Evolutionary conservation across 2,113 vertebrate species (phyloP).

Genomic region (Tragelaphus imberbis): DNA sequence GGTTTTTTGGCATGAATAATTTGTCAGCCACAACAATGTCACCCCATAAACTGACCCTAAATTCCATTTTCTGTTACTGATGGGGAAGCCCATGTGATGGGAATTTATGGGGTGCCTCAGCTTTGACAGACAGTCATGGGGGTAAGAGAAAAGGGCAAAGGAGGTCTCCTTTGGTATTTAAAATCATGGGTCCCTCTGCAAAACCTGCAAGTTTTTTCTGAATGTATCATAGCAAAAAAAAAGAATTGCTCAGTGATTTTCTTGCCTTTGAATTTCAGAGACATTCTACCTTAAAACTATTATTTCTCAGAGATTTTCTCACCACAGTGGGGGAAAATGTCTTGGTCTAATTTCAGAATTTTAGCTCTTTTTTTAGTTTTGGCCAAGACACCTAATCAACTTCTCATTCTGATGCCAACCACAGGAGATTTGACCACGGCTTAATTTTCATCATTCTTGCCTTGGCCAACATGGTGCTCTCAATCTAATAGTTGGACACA

Average conservation of each 20-base stretch:
- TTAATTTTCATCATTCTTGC: constrained; percentile 51
- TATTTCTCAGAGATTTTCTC: constrained; percentile 68
- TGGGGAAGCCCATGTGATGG: constrained; percentile 60
- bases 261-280: constrained; percentile 66
- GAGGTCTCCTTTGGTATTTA: constrained; percentile 45
- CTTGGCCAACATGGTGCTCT: constrained; percentile 5
- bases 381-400: constrained; percentile 56
- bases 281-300: constrained; percentile 63
- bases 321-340: constrained; percentile 41
- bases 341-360: neutral
- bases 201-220: constrained; percentile 63
- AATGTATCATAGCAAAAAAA: neutral
- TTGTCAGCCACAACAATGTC: constrained; percentile 56
- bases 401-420: constrained; percentile 58
- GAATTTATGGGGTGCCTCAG: constrained; percentile 68
- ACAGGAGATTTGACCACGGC: neutral
- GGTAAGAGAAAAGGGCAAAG: constrained; percentile 48
- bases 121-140: constrained; percentile 58
- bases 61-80: constrained; percentile 63
- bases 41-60: constrained; percentile 66
- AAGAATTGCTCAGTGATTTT: neutral
- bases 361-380: constrained; percentile 46
- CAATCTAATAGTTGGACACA: constrained; percentile 14
- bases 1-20: constrained; percentile 73
- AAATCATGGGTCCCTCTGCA: constrained; percentile 24